phyloP scores from a whole-genome alignment of 2,888 invertebrate genomes.

The Uloborus plumipes region DNA sequence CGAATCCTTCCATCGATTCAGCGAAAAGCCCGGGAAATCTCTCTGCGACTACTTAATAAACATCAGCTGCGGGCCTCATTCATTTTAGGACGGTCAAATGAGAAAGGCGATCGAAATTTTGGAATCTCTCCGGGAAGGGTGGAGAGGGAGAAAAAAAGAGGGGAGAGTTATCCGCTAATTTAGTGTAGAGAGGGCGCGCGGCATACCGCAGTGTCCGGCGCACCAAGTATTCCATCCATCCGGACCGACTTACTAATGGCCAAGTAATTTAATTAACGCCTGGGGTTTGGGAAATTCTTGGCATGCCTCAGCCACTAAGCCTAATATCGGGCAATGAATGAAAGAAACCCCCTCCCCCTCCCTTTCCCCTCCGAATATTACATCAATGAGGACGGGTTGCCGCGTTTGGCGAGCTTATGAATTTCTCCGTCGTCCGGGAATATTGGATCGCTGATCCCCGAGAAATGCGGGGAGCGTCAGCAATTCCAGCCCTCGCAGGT shows the following conservation, averaged over 20 bases:
- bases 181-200: conserved; percentile 43
- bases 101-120: too few species aligned
- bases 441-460: conserved; percentile 3
- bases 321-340: conserved; percentile 63
- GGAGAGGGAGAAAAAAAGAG: too few species aligned
- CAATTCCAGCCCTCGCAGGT: too few species aligned
- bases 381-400: conserved; percentile 50
- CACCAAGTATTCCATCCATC: conserved; percentile 51
- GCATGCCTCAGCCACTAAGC: conserved; percentile 63
- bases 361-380: conserved; percentile 56
- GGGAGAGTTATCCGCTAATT: conserved; percentile 52
- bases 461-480: neutral
- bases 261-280: conserved; percentile 64
- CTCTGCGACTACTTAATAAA: too few species aligned
- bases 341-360: conserved; percentile 46
- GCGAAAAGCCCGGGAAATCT: too few species aligned
- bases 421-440: conserved; percentile 1
- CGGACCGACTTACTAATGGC: conserved; percentile 61
- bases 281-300: conserved; percentile 63
- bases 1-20: too few species aligned
- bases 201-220: conserved; percentile 57
- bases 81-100: too few species aligned
- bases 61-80: too few species aligned
- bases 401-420: conserved; percentile 47
- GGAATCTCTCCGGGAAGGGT: too few species aligned